Percentiles rank a stretch among this genome's conserved stretches.
phyloP scores from a whole-genome alignment of 2,888 invertebrate species.

The Troides aeacus region DNA sequence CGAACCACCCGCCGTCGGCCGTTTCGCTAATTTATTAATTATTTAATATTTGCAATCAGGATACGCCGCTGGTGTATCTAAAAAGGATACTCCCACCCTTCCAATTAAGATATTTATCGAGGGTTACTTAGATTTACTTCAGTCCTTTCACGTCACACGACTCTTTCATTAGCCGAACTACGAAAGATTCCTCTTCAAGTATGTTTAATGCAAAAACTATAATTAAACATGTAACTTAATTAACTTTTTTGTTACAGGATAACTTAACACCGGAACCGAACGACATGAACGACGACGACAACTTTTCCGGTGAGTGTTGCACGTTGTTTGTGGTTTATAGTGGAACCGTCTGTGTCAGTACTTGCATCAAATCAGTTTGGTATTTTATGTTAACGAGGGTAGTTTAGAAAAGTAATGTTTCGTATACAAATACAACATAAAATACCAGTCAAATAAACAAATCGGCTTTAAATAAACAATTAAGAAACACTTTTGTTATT shows the following conservation, averaged over 20 bases:
- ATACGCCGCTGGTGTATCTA: conserved; percentile 46
- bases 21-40: conserved; percentile 78
- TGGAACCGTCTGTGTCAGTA: conserved; percentile 43
- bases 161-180: not conserved
- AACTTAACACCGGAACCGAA: conserved; percentile 85
- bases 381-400: conserved; percentile 53
- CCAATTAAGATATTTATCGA: conserved; percentile 20
- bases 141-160: not conserved
- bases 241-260: conserved; percentile 81
- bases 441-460: conserved; percentile 42
- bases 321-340: not conserved
- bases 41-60: conserved; percentile 58
- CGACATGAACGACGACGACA: conserved; percentile 86
- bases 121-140: not conserved
- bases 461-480: conserved; percentile 51
- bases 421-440: conserved; percentile 43
- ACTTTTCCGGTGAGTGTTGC: conserved; percentile 82
- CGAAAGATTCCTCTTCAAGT: no score
- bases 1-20: conserved; percentile 53
- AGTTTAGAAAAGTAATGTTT: not conserved
- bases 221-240: no score
- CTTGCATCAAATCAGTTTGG: conserved; percentile 78
- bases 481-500: conserved; percentile 28
- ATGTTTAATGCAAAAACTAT: no score
- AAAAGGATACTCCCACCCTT: conserved; percentile 9